Evolutionary conservation across 1,140 invertebrate genomes (phyloP).

Genomic region (Heterodera schachtii): DNA sequence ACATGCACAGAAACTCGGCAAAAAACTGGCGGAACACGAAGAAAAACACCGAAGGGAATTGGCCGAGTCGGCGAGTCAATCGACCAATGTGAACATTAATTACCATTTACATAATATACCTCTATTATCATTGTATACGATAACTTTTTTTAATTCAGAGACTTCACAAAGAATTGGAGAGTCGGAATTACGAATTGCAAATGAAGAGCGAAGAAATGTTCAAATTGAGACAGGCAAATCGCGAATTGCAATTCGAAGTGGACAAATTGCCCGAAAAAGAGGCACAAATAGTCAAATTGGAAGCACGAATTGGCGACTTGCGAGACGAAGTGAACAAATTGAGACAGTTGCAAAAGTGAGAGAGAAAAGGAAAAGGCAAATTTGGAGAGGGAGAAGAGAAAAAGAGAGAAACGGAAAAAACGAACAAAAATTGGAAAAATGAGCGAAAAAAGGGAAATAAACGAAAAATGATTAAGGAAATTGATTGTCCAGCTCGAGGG

Average conservation of each 20-base stretch:
- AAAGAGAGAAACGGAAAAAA: too few relatives aligned
- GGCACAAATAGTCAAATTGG: constrained; percentile 22
- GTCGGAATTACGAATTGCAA: constrained; percentile 26
- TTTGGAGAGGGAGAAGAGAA: not conserved
- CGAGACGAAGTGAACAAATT: constrained; percentile 19
- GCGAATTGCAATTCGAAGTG: constrained; percentile 28
- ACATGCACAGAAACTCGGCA: not conserved
- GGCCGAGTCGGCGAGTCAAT: not conserved
- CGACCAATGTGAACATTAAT: not conserved
- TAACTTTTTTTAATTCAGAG: constrained; percentile 19
- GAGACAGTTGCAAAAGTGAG: constrained; percentile 25
- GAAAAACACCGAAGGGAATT: not conserved
- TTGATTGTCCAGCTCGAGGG: not conserved
- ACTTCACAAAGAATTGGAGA: constrained; percentile 20
- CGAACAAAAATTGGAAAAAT: not conserved
- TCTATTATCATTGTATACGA: too few relatives aligned
- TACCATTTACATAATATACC: not conserved
- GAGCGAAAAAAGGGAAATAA: too few relatives aligned
- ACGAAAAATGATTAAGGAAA: not conserved
- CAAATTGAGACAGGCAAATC: constrained; percentile 25
- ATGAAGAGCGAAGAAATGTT: constrained; percentile 31
- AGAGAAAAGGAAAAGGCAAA: not conserved
- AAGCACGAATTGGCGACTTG: constrained; percentile 19
- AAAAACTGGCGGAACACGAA: not conserved
- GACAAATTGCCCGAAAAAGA: constrained; percentile 33